Evolutionary conservation across 1,140 invertebrate genomes (phyloP).

Genomic region (Sesamia nonagrioides): DNA sequence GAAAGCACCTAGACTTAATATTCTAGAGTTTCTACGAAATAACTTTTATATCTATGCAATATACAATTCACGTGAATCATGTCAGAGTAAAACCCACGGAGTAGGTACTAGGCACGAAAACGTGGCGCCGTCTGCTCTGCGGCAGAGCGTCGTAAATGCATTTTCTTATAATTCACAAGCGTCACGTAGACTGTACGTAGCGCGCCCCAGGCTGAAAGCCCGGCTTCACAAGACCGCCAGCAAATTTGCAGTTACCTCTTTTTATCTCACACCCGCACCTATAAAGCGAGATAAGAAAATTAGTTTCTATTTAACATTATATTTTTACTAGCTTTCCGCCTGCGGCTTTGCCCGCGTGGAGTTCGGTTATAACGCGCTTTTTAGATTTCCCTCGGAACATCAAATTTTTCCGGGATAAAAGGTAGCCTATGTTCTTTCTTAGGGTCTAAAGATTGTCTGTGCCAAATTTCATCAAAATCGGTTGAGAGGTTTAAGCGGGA

Average conservation of each 20-base stretch:
- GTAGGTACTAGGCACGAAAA: conserved; percentile 71
- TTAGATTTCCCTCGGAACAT: too few species aligned
- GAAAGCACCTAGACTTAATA: not conserved
- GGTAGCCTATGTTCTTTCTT: too few species aligned
- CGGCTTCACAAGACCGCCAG: conserved; percentile 72
- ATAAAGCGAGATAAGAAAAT: conserved; percentile 80
- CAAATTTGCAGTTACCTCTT: conserved; percentile 82
- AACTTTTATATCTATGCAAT: not conserved
- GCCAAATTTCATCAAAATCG: too few species aligned
- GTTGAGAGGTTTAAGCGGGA: too few species aligned
- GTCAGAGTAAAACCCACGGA: conserved; percentile 74
- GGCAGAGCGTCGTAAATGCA: conserved; percentile 79
- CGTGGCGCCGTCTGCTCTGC: conserved; percentile 66
- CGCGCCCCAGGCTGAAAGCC: conserved; percentile 67
- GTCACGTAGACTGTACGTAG: conserved; percentile 76
- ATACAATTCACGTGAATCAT: conserved; percentile 68
- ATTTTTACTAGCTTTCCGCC: too few species aligned
- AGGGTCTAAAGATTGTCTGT: too few species aligned
- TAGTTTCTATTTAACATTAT: conserved; percentile 65
- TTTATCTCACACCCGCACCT: conserved; percentile 76
- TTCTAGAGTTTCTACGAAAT: not conserved
- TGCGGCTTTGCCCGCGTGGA: too few species aligned
- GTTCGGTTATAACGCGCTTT: too few species aligned
- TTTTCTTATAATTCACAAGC: conserved; percentile 85
- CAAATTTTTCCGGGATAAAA: too few species aligned